These are phyloP conservation scores for Coracias cyanogaster DNA, from an alignment of 2,797 vertebrate genomes.

Conservation along the genomic window DNA sequence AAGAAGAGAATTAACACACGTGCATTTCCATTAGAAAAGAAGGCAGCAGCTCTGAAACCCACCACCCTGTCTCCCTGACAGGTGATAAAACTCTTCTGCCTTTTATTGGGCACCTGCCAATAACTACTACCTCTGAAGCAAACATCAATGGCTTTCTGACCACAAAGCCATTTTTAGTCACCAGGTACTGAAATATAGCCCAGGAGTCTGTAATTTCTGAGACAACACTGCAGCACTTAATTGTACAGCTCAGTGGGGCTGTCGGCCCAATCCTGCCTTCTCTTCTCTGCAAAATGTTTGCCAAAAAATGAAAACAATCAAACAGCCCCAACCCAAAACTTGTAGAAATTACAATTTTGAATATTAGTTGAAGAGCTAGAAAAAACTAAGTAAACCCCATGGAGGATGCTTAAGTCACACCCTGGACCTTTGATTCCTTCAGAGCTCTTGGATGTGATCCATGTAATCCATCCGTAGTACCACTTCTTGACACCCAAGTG, in stretches of 20 bases:
- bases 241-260: neutral
- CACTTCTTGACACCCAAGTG: neutral
- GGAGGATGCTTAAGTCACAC: neutral
- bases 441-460: neutral
- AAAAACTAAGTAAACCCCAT: neutral
- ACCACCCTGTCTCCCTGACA: constrained; percentile 47
- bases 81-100: constrained; percentile 32
- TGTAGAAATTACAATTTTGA: neutral
- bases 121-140: constrained; percentile 10
- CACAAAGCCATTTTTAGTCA: constrained; percentile 55
- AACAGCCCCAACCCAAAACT: neutral
- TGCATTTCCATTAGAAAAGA: neutral
- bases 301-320: neutral
- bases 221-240: neutral
- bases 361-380: neutral
- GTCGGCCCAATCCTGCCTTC: neutral
- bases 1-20: neutral
- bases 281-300: neutral
- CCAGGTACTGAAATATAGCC: constrained; percentile 40
- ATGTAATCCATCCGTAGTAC: neutral
- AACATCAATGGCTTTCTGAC: constrained; percentile 45
- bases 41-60: constrained; percentile 15
- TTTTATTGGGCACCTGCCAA: constrained; percentile 48
- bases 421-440: neutral
- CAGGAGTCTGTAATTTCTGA: neutral